A percentile compares a stretch with the other conserved stretches of the same genome.
These are phyloP conservation scores for Caenorhabditis sp. DNA, from an alignment of 2,888 invertebrate species.

Conservation along the genomic window DNA sequence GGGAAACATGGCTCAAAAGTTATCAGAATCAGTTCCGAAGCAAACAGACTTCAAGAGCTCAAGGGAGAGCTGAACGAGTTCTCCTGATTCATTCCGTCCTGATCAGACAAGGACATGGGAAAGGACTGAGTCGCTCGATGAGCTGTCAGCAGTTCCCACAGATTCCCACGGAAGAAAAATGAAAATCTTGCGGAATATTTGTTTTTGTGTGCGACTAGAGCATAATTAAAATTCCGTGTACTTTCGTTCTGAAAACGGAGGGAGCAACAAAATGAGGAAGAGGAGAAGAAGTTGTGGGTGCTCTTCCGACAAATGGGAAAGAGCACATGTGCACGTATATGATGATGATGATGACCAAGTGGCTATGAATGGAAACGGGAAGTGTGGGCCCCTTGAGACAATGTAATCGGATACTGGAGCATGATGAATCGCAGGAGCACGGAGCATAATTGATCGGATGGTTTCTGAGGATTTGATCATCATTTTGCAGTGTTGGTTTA, in stretches of 20 bases:
- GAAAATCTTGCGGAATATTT: not conserved
- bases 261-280: too few relatives aligned
- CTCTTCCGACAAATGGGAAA: not conserved
- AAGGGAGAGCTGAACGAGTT: not conserved
- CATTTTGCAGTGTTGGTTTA: not conserved
- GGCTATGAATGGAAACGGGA: constrained; percentile 4
- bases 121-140: not conserved
- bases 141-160: not conserved
- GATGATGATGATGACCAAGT: constrained; percentile 24
- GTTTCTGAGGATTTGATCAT: constrained; percentile 28
- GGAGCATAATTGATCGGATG: constrained; percentile 46
- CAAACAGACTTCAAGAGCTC: too few relatives aligned
- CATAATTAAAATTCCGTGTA: constrained; percentile 32
- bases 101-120: not conserved
- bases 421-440: constrained; percentile 26
- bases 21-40: not conserved
- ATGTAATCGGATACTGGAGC: constrained; percentile 49
- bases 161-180: constrained; percentile 3
- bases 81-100: too few relatives aligned
- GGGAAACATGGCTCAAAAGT: constrained; percentile 5
- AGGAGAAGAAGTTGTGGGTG: not conserved
- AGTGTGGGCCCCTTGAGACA: constrained; percentile 36
- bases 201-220: not conserved
- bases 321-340: constrained; percentile 39
- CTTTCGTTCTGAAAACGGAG: constrained; percentile 21